Evolutionary conservation across 92 coral and sea anemone species (phyloP), one percentile per base, ranked within the genome.

Genomic region (Palythoa caribaeorum): DNA sequence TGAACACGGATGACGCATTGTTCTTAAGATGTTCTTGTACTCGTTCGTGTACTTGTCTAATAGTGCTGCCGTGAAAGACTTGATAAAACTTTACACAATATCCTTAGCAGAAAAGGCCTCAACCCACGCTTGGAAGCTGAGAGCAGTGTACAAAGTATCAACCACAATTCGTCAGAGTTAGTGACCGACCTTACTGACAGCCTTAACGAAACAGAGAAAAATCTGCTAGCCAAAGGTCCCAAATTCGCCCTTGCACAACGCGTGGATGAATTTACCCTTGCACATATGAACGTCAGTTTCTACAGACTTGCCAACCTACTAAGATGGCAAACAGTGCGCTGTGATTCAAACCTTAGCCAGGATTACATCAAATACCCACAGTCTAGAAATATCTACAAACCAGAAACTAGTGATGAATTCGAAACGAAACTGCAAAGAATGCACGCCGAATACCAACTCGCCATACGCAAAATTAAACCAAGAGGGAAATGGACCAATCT

Each of bases 261-360:
- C n/a, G n/a, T n/a, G n/a, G n/a, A n/a, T n/a, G n/a, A n/a, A n/a
- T n/a, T n/a, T n/a, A n/a, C n/a, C n/a, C n/a, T n/a, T n/a, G n/a
- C n/a, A 21, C 47, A 52, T 39, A 79, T 12, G 73, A 51, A 51
- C 11, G n/a, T 79, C 15, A 28, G 40, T 38, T 80, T 80, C 52
- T 52, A 80, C 40, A 80, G 51, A 62, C 73, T 80, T 11, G 86
- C 75, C 17, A 80, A 80, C 73, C 73, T 9, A 52, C 5, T 62
- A 35, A 10, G 76, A 59, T 80, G 86, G 86, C 66, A 80, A 80
- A 47, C 15, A 80, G 17, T 20, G 63, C 72, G 85, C 85, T 3
- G n/a, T 16, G 38, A 17, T n/a, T 19, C 63, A 11, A 44, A 63
- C 70, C 70, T 11, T 15, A 63, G 28, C 70, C 70, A 63, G 70